A percentile compares a stretch with the other conserved stretches of the same genome.
Conservation (phyloP, 2,888 invertebrate genomes). For the Hirtodrosophila histrioides region DNA sequence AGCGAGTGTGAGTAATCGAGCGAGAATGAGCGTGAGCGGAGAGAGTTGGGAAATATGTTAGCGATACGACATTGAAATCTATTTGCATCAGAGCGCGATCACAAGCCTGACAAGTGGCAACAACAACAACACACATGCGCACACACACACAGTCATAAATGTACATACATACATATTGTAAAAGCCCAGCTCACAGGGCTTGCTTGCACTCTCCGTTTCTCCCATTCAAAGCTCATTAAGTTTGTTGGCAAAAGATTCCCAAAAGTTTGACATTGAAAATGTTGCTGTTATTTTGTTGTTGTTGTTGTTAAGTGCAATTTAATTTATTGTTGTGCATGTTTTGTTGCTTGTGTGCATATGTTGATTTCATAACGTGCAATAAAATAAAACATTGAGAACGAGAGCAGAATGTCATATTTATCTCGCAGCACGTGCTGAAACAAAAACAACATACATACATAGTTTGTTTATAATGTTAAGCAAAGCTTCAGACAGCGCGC, state of each 20-base stretch:
- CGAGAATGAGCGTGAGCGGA: slow-evolving; percentile 3
- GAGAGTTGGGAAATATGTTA: slow-evolving; percentile 18
- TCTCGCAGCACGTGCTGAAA: slow-evolving; percentile 72
- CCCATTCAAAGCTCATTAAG: no score
- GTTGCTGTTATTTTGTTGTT: slow-evolving; percentile 23
- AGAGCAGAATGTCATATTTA: slow-evolving; percentile 55
- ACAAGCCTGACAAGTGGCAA: slow-evolving; percentile 42
- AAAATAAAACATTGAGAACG: slow-evolving; percentile 38
- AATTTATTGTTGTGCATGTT: slow-evolving; percentile 53
- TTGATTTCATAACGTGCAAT: slow-evolving; percentile 62
- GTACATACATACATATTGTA: not conserved
- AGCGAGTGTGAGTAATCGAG: not conserved
- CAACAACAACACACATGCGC: slow-evolving; percentile 5
- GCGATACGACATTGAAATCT: slow-evolving; percentile 55
- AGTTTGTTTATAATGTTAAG: slow-evolving; percentile 66
- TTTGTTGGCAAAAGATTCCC: no score
- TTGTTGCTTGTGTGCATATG: slow-evolving; percentile 54
- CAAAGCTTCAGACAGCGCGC: slow-evolving; percentile 47
- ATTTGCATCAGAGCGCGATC: slow-evolving; percentile 59
- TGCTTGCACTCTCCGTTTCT: not conserved
- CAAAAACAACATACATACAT: slow-evolving; percentile 68
- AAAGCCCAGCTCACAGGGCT: slow-evolving; percentile 7
- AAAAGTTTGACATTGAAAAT: slow-evolving; percentile 57
- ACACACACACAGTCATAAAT: slow-evolving; percentile 1
- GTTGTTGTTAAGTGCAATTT: slow-evolving; percentile 32